Base-by-base conservation (phyloP, 2,797 vertebrate species). In the Acropternis orthonyx region DNA sequence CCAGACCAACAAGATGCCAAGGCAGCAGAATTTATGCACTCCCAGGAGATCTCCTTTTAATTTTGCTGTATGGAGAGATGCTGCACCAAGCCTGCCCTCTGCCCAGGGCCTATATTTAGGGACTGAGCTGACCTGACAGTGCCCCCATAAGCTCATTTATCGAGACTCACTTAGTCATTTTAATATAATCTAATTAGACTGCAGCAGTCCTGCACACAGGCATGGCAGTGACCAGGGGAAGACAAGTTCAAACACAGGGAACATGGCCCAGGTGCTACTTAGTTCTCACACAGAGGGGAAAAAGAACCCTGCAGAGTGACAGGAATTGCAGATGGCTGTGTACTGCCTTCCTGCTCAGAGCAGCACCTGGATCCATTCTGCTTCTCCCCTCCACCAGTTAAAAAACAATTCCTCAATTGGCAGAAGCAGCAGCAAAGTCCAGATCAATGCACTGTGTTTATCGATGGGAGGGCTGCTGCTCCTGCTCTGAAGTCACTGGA, bases 161-260 rank as follows among this genome's bases (percentile, higher is more conserved):
- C 9, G 71, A 93, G 92, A 96, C 93, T 96, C 93, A 94, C 91
- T 96, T 93, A 91, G 61, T 95, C 88, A 91, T 95, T 92, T 89
- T 91, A 76, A 89, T 68, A 76, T 86, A 93, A 95, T 97, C 95
- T 95, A 94, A 97, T 97, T 96, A 97, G 78, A 74, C 58, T 19
- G 52, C 72, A 90, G 85, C 75, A 55, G 49, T 82, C 67, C 75
- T 12, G 39, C 30, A 54, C 74, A n/a, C 23, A 10, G 52, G 68
- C 79, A 74, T 2, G 13, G 73, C 39, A 12, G 65, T 1, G 4
- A 88, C 67, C 56, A 21, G 30, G 44, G 41, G 36, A 56, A 87
- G 61, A 58, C 0, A 1, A 65, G 51, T 49, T 84, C 85, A 75
- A 62, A 65, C 2, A 0, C 69, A 79, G 28, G 48, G 55, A 88